Conservation (phyloP, 2,113 vertebrate species). For the Muscicapa adusta region DNA sequence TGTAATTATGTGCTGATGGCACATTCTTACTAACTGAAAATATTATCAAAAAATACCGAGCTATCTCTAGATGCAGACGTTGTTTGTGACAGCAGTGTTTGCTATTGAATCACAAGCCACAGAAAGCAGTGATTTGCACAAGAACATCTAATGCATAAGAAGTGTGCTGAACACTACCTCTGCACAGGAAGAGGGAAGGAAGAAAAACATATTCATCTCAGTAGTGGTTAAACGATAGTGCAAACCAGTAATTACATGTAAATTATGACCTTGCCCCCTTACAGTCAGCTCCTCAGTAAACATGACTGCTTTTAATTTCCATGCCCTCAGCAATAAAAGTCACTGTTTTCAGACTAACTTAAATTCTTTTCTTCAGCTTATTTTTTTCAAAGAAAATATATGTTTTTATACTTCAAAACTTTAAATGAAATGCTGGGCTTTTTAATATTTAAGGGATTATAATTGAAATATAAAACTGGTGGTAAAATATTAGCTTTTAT, state of each 20-base stretch:
- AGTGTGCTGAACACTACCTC: slow-evolving; percentile 4
- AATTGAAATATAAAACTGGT: not conserved
- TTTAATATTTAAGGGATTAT: not conserved
- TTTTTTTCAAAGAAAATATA: not conserved
- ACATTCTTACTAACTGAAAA: not conserved
- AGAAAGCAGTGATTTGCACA: slow-evolving; percentile 57
- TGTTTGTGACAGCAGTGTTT: slow-evolving; percentile 13
- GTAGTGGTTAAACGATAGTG: slow-evolving; percentile 55
- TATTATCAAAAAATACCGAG: not conserved
- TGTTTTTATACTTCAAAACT: not conserved
- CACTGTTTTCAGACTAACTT: not conserved
- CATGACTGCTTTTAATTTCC: slow-evolving; percentile 11
- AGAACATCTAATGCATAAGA: slow-evolving; percentile 6
- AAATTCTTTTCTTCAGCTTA: not conserved
- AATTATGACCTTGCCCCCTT: slow-evolving; percentile 55
- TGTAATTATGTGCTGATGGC: slow-evolving; percentile 17
- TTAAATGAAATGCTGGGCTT: not conserved
- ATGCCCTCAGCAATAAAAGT: not conserved
- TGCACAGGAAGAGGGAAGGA: slow-evolving; percentile 51
- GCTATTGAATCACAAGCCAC: slow-evolving; percentile 18
- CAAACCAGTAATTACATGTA: slow-evolving; percentile 53
- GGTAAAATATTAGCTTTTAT: not conserved
- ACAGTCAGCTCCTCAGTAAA: slow-evolving; percentile 36
- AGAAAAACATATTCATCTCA: slow-evolving; percentile 52
- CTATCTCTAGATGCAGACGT: slow-evolving; percentile 15